Evolutionary conservation across 2,888 invertebrate species (phyloP).

Genomic region (Drosophila cracens): DNA sequence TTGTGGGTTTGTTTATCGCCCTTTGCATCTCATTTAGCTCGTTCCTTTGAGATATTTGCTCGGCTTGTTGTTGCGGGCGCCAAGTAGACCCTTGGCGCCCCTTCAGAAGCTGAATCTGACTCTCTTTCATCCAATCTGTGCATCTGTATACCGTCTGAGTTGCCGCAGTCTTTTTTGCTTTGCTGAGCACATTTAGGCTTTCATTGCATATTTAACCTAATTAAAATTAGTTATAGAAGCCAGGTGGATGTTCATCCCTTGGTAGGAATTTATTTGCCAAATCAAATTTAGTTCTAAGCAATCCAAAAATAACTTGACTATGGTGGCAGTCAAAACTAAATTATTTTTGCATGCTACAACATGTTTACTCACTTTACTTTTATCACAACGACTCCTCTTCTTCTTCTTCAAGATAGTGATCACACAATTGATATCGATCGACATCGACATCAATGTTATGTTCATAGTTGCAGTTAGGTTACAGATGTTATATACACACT

Average conservation of each 20-base stretch:
- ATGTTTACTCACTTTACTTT: no score
- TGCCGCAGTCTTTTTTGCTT: constrained; percentile 35
- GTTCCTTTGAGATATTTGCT: constrained; percentile 46
- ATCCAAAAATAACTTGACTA: background rate
- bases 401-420: no score
- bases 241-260: constrained; percentile 51
- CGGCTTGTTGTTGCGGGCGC: constrained; percentile 24
- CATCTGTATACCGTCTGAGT: constrained; percentile 13
- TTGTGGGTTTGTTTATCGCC: constrained; percentile 74
- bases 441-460: no score
- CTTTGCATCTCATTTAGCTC: constrained; percentile 80
- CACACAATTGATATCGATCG: no score
- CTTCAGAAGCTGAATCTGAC: constrained; percentile 1
- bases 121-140: constrained; percentile 37
- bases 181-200: constrained; percentile 61
- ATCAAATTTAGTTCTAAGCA: background rate
- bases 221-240: constrained; percentile 72
- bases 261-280: background rate
- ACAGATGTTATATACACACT: no score
- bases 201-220: constrained; percentile 76
- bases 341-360: no score
- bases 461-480: no score
- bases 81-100: constrained; percentile 30
- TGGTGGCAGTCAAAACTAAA: no score
- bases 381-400: no score